These are phyloP conservation scores for Poecilia gillii DNA, from an alignment of 2,797 vertebrate species.

Conservation along the genomic window DNA sequence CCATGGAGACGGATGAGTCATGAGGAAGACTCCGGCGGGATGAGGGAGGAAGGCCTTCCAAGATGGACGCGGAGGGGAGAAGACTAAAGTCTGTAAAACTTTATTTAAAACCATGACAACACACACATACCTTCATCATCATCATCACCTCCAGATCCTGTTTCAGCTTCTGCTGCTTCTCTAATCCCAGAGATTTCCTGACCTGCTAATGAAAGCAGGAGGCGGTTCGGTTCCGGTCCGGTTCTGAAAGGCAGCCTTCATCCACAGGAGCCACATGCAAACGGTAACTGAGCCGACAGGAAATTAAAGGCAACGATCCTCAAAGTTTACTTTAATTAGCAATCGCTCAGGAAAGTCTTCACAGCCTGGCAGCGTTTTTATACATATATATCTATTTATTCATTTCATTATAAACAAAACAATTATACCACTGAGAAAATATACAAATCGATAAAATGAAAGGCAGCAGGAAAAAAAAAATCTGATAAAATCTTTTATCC, in stretches of 20 bases:
- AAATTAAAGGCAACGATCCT: slow-evolving; percentile 37
- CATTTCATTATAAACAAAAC: too few species aligned
- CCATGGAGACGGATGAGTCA: slow-evolving; percentile 81
- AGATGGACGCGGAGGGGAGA: neutral
- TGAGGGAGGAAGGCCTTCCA: slow-evolving; percentile 15
- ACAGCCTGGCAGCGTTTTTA: neutral
- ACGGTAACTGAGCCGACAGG: slow-evolving; percentile 23
- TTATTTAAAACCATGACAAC: too few species aligned
- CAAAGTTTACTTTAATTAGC: slow-evolving; percentile 4
- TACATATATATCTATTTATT: too few species aligned
- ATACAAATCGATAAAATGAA: too few species aligned
- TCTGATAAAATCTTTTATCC: too few species aligned
- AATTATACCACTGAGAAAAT: too few species aligned
- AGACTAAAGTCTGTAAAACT: too few species aligned
- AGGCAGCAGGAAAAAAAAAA: too few species aligned
- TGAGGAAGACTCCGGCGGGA: slow-evolving; percentile 63
- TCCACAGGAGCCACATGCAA: slow-evolving; percentile 5
- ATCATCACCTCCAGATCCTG: too few species aligned
- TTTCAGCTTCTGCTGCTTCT: neutral
- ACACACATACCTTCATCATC: too few species aligned
- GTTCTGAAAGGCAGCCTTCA: slow-evolving; percentile 38
- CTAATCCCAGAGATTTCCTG: slow-evolving; percentile 53
- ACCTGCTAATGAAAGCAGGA: slow-evolving; percentile 49
- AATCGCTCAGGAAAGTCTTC: neutral
- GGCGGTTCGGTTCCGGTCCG: slow-evolving; percentile 16